Percentiles rank a stretch among this genome's conserved stretches.
phyloP scores from a whole-genome alignment of 1,140 invertebrate species.

The Neodiprion virginianus region DNA sequence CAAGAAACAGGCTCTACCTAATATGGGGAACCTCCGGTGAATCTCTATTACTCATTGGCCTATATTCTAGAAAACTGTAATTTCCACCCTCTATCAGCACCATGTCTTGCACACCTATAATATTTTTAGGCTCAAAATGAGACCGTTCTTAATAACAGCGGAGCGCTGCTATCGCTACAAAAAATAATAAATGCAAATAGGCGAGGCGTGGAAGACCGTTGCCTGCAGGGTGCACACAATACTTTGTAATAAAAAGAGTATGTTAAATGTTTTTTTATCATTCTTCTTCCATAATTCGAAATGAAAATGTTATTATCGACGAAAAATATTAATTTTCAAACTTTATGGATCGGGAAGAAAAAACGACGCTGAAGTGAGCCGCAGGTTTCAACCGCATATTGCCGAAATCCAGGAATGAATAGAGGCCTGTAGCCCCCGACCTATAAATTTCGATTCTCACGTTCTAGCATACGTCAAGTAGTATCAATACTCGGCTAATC shows the following conservation, averaged over 20 bases:
- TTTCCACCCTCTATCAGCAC: neutral
- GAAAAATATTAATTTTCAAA: neutral
- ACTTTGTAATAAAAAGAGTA: constrained; percentile 4
- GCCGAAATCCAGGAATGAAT: no score
- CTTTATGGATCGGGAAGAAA: neutral
- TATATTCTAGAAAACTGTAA: neutral
- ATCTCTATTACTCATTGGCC: neutral
- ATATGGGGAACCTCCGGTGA: neutral
- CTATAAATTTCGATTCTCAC: no score
- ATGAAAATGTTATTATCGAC: neutral
- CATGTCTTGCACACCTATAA: neutral
- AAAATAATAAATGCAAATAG: constrained; percentile 1
- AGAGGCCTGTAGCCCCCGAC: no score
- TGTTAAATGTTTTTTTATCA: neutral
- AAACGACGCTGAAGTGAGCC: neutral
- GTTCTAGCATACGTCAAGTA: no score
- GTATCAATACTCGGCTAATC: no score
- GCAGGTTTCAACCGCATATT: no score
- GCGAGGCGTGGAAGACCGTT: neutral
- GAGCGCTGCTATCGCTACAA: neutral
- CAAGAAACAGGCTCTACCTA: neutral
- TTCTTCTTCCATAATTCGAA: neutral
- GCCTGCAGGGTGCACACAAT: neutral
- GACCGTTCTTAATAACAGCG: neutral
- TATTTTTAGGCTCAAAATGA: neutral